Percentiles rank a stretch among this genome's conserved stretches.
Conservation (phyloP, 2,113 vertebrate species). For the Epinephelus moara region DNA sequence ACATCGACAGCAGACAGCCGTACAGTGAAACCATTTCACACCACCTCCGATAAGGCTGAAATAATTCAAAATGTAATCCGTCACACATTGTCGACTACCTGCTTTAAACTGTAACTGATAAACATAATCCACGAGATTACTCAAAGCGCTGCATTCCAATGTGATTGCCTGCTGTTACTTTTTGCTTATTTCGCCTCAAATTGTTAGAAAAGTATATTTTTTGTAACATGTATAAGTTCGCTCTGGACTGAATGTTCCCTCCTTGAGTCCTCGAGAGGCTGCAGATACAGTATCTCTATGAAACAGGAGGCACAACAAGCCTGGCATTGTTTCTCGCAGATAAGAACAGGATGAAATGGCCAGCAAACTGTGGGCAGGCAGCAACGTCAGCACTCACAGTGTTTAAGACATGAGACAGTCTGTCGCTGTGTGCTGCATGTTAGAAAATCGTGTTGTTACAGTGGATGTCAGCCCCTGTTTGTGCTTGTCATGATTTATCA, state of each 20-base stretch:
- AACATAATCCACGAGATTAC: slow-evolving; percentile 61
- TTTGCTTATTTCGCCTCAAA: neutral
- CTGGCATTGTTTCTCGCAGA: slow-evolving; percentile 38
- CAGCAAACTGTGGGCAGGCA: slow-evolving; percentile 32
- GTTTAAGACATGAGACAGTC: neutral
- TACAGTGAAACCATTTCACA: slow-evolving; percentile 12
- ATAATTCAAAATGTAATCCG: slow-evolving; percentile 50
- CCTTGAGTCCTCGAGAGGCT: neutral
- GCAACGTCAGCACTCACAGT: slow-evolving; percentile 3
- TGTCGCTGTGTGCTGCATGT: slow-evolving; percentile 1
- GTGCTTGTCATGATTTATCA: neutral
- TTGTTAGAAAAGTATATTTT: neutral
- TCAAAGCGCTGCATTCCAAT: neutral
- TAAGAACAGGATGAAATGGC: slow-evolving; percentile 23
- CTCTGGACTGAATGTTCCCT: neutral
- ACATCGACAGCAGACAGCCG: slow-evolving; percentile 32
- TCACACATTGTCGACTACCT: slow-evolving; percentile 50
- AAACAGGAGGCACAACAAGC: slow-evolving; percentile 32
- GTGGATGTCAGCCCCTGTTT: neutral
- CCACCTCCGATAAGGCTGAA: slow-evolving; percentile 30
- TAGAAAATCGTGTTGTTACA: neutral
- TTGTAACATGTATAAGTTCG: slow-evolving; percentile 15
- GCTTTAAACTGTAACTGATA: slow-evolving; percentile 61
- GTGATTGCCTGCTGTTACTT: neutral
- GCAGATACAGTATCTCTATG: slow-evolving; percentile 36